Evolutionary conservation across 2,888 invertebrate genomes (phyloP).

Genomic region (Chymomyza caudatula): DNA sequence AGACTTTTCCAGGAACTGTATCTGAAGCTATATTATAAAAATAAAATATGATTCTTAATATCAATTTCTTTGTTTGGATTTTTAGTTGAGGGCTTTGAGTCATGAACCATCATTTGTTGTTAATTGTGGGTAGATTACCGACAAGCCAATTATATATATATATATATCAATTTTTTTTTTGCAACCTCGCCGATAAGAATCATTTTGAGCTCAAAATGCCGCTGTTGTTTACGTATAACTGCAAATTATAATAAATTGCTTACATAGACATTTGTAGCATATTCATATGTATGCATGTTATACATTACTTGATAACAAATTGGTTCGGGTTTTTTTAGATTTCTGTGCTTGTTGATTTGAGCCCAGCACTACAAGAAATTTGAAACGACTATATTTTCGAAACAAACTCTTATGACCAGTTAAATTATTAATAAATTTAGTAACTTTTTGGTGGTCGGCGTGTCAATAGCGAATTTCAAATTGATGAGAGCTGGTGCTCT

Average conservation of each 20-base stretch:
- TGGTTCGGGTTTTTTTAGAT: no score
- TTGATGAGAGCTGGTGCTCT: no score
- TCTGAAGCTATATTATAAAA: background rate
- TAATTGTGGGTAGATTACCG: background rate
- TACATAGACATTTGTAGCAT: no score
- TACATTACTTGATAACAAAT: no score
- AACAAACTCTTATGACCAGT: no score
- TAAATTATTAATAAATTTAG: no score
- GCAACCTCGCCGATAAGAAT: background rate
- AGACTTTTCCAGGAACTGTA: background rate
- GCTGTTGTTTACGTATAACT: background rate
- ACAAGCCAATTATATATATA: background rate
- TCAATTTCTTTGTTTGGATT: background rate
- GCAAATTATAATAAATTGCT: background rate
- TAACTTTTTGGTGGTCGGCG: no score
- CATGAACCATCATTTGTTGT: background rate
- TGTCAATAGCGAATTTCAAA: no score
- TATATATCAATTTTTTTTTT: background rate
- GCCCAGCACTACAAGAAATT: no score
- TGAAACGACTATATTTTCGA: no score
- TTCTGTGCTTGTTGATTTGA: no score
- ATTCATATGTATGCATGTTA: no score
- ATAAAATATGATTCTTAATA: background rate
- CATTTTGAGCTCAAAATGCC: background rate
- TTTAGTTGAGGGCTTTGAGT: background rate